A percentile compares a stretch with the other conserved stretches of the same genome.
Conservation (phyloP, 1,140 invertebrate species). For the Lepidurus packardi region DNA sequence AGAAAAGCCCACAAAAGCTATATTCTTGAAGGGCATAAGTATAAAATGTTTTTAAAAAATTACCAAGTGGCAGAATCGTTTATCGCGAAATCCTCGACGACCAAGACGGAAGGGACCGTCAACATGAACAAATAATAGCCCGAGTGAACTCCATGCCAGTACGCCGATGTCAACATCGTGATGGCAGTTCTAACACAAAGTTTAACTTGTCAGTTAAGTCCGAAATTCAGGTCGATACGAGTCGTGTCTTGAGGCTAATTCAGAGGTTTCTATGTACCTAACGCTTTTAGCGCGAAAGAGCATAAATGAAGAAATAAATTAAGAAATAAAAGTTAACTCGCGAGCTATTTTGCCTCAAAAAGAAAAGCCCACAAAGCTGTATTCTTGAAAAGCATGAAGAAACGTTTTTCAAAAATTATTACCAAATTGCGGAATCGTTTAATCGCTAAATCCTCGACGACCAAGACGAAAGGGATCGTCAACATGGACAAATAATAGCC, state of each 20-base stretch:
- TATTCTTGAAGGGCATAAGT: neutral
- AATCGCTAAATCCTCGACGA: slow-evolving; percentile 65
- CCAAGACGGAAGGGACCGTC: slow-evolving; percentile 75
- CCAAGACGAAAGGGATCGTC: slow-evolving; percentile 75
- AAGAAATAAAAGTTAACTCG: neutral
- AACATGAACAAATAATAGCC: slow-evolving; percentile 90
- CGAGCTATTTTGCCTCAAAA: too few species aligned
- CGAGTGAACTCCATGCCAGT: slow-evolving; percentile 89
- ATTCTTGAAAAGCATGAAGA: neutral
- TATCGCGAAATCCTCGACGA: slow-evolving; percentile 65
- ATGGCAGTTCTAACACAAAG: slow-evolving; percentile 58
- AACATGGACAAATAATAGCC: slow-evolving; percentile 90
- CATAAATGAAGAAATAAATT: too few species aligned
- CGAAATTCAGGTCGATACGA: slow-evolving; percentile 19
- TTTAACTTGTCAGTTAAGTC: slow-evolving; percentile 25
- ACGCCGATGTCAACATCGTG: slow-evolving; percentile 76
- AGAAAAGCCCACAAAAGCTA: too few species aligned
- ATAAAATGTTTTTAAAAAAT: slow-evolving; percentile 23
- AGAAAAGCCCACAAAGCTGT: too few species aligned
- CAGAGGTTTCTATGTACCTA: slow-evolving; percentile 46
- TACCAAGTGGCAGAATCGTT: slow-evolving; percentile 22
- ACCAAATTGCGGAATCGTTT: slow-evolving; percentile 25
- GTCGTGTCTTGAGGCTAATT: neutral
- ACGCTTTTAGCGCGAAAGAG: slow-evolving; percentile 64
- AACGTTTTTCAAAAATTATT: slow-evolving; percentile 24